Percentiles rank a stretch among this genome's conserved stretches.
Evolutionary conservation across 2,888 invertebrate genomes (phyloP).

Genomic region (Tetropium fuscum): DNA sequence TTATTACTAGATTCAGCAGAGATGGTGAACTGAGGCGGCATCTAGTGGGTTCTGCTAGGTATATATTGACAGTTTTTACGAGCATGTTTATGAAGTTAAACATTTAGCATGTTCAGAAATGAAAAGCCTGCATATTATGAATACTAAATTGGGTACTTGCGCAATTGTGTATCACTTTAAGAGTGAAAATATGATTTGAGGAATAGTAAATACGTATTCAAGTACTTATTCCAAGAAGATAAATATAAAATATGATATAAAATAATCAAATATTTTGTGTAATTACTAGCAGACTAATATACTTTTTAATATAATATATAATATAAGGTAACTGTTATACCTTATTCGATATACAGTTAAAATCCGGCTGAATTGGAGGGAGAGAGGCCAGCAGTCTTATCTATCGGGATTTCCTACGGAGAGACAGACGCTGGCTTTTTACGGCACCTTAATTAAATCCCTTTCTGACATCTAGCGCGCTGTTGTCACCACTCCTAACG

Average conservation of each 20-base stretch:
- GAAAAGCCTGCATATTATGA: too few species aligned
- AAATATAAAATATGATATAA: not conserved
- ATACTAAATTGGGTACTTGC: too few species aligned
- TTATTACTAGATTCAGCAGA: too few species aligned
- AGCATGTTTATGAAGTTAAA: too few species aligned
- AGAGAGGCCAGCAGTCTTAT: conserved; percentile 29
- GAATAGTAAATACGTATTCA: too few species aligned
- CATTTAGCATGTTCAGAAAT: too few species aligned
- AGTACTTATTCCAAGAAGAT: not conserved
- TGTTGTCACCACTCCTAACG: conserved; percentile 65
- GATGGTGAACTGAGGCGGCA: too few species aligned
- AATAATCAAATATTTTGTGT: not conserved
- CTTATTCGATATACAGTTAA: not conserved
- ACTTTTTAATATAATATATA: not conserved
- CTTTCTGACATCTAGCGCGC: conserved; percentile 66
- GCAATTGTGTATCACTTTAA: too few species aligned
- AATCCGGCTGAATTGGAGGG: not conserved
- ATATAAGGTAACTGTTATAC: not conserved
- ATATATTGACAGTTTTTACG: too few species aligned
- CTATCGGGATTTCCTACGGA: conserved; percentile 24
- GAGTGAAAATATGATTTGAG: too few species aligned
- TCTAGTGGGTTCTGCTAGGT: too few species aligned
- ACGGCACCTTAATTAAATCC: conserved; percentile 67
- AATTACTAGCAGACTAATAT: too few species aligned
- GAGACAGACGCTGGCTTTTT: conserved; percentile 60